Percentiles rank a stretch among this genome's conserved stretches.
These are phyloP conservation scores for Simalia tracyae DNA, from an alignment of 2,797 vertebrate species.

Conservation along the genomic window DNA sequence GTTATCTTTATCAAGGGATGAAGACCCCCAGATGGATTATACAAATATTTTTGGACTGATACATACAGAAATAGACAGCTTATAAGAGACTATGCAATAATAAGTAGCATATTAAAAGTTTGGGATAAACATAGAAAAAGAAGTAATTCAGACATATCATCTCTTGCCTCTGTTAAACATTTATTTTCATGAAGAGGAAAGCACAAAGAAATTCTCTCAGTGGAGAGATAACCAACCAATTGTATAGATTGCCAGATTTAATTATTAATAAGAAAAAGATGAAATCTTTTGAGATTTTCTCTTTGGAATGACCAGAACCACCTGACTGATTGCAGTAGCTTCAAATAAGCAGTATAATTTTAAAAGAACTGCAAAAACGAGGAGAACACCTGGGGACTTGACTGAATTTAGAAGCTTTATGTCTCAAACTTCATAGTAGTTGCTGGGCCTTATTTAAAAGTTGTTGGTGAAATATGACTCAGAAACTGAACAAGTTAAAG, in stretches of 20 bases:
- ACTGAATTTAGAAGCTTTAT: background rate
- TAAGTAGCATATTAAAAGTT: too few relatives aligned
- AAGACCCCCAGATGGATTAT: too few relatives aligned
- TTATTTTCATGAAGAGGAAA: background rate
- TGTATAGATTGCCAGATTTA: background rate
- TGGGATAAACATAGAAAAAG: too few relatives aligned
- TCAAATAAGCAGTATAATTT: background rate
- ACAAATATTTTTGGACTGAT: too few relatives aligned
- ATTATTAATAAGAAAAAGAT: background rate
- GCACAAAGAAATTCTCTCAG: background rate
- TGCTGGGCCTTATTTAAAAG: background rate
- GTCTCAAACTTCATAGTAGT: background rate
- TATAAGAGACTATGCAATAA: too few relatives aligned
- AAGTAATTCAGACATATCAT: too few relatives aligned
- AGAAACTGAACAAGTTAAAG: background rate
- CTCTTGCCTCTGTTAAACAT: too few relatives aligned
- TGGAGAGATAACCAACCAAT: background rate
- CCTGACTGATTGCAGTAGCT: background rate
- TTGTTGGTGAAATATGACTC: background rate
- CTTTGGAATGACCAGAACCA: background rate
- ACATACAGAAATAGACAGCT: too few relatives aligned
- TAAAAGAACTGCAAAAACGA: background rate
- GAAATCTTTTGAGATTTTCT: background rate
- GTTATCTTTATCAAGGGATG: too few relatives aligned
- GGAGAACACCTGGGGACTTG: background rate